Evolutionary conservation across 2,113 vertebrate species (phyloP).

Genomic region (Thalassoma bifasciatum): DNA sequence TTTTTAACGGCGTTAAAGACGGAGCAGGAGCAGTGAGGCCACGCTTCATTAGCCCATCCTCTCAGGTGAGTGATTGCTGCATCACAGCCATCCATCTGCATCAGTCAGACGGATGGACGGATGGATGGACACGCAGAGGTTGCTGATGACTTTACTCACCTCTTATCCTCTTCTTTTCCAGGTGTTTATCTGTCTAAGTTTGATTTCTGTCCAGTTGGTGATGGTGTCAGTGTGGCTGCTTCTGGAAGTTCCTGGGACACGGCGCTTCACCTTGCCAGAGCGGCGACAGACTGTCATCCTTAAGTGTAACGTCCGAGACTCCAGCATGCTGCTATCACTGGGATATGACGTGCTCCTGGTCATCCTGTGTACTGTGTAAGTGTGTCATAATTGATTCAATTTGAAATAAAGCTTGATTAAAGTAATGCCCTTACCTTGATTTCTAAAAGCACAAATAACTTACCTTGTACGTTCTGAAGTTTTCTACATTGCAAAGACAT

Average conservation of each 20-base stretch:
- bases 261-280: slow-evolving; percentile 92
- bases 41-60: slow-evolving; percentile 97
- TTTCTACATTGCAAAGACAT: too few species aligned
- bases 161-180: slow-evolving; percentile 28
- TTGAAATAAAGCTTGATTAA: neutral
- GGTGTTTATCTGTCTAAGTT: slow-evolving; percentile 94
- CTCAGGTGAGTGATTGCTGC: slow-evolving; percentile 86
- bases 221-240: slow-evolving; percentile 96
- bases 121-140: slow-evolving; percentile 27
- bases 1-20: slow-evolving; percentile 95
- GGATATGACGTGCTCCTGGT: slow-evolving; percentile 96
- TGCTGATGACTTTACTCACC: slow-evolving; percentile 13
- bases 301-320: slow-evolving; percentile 97
- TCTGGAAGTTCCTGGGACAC: slow-evolving; percentile 93
- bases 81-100: slow-evolving; percentile 33
- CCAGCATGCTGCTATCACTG: slow-evolving; percentile 97
- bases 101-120: slow-evolving; percentile 27
- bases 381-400: neutral
- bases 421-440: neutral
- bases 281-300: slow-evolving; percentile 96
- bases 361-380: slow-evolving; percentile 95
- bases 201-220: slow-evolving; percentile 95
- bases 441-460: too few species aligned
- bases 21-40: slow-evolving; percentile 90
- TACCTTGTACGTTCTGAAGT: too few species aligned